Evolutionary conservation across 2,888 invertebrate species (phyloP), one percentile per base, ranked within the genome.

Genomic region (Pristionchus fissidentatus): DNA sequence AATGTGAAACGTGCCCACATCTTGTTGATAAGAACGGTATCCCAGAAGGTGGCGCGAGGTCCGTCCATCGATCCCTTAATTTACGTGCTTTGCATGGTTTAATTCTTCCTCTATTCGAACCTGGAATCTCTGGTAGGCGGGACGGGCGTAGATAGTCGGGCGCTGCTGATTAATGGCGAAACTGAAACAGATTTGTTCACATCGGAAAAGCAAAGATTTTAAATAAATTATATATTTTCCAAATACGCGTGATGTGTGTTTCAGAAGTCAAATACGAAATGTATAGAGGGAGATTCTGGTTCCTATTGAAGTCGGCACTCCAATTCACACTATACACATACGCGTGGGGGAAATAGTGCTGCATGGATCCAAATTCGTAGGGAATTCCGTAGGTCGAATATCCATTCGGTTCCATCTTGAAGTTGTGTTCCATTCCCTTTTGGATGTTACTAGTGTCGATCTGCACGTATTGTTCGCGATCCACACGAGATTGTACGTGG

Each of bases 331-430:
- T 3, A 26, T 3, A 41, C 22, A n/a, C 38, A 2, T 15, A 70
- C 70, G 70, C 38, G n/a, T 41, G 29, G 15, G 38, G 70, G 38
- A 41, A 38, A 41, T 70, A 70, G n/a, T 70, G 70, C 41, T 70
- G 70, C 70, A 70, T 70, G 38, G 70, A 70, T 70, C 70, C 70
- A 41, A 70, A 70, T 26, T 70, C 70, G 75, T 46, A 75, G 2
- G 75, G 75, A 13, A 75, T 29, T 26, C 75, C 75, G 46, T 75
- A 75, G 43, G 75, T 46, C 3, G 75, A 75, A 10, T 26, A 46
- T 2, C 46, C 75, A 43, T 70, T 38, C 3, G 70, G 70, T 13
- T 70, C 70, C 52, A 52, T 52, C 52, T 52, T 5, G 77, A 77
- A 77, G 52, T 77, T 77, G 77, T 77, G 77, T 35, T 77, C 77